These are phyloP conservation scores for Trochalopteron elliotii DNA, from an alignment of 2,113 vertebrate species.

Conservation along the genomic window DNA sequence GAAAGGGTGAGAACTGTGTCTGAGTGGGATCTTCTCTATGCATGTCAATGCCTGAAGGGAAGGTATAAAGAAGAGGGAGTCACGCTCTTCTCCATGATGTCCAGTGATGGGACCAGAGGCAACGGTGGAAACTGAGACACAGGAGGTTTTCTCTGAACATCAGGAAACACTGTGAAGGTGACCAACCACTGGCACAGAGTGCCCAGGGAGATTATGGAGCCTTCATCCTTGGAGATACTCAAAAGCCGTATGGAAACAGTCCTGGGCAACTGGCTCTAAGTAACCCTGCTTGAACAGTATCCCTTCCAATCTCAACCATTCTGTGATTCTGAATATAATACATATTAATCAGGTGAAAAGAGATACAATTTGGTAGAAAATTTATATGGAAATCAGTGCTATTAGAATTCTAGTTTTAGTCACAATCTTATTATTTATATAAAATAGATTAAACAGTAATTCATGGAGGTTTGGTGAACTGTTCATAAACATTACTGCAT, in stretches of 20 bases:
- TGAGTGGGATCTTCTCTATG: neutral
- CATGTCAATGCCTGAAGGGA: neutral
- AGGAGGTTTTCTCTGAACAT: neutral
- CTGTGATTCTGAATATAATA: neutral
- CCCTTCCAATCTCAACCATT: neutral
- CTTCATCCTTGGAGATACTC: neutral
- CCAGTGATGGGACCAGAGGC: neutral
- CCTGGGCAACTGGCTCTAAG: neutral
- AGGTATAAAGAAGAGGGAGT: neutral
- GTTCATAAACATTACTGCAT: neutral
- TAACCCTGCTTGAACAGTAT: neutral
- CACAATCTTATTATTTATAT: neutral
- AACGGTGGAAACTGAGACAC: neutral
- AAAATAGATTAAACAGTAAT: neutral
- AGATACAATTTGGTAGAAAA: neutral
- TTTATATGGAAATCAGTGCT: neutral
- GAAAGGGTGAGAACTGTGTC: neutral
- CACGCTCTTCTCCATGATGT: neutral
- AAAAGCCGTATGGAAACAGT: neutral
- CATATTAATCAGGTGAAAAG: neutral
- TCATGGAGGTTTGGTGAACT: neutral
- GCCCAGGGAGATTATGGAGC: neutral
- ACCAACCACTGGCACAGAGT: rapidly evolving
- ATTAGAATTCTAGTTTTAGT: neutral
- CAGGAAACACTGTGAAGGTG: neutral